Conservation (phyloP, 2,888 invertebrate genomes). For the Lucinisca nassula region DNA sequence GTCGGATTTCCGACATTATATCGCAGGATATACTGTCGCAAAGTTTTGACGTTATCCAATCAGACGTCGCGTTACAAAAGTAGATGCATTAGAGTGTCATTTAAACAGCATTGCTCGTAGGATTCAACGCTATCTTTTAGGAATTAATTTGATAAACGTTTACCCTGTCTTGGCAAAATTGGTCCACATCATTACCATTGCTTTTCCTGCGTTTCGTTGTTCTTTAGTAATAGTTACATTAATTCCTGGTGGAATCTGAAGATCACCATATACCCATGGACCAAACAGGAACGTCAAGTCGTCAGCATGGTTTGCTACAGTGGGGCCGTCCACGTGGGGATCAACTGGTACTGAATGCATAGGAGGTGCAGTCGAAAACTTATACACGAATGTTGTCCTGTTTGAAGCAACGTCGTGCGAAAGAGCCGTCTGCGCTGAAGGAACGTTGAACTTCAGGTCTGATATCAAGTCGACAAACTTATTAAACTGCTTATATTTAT, state of each 20-base stretch:
- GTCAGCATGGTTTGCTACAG: constrained; percentile 24
- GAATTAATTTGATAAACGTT: background rate
- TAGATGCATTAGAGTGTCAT: background rate
- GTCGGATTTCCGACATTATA: too few species aligned
- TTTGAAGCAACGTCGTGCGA: background rate
- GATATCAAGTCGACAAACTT: background rate
- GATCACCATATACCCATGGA: background rate
- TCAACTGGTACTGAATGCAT: background rate
- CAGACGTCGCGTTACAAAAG: background rate
- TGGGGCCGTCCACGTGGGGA: background rate
- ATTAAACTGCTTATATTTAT: background rate
- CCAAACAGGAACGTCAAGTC: constrained; percentile 37
- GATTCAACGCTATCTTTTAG: too few species aligned
- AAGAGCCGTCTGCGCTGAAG: background rate
- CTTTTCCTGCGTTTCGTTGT: background rate
- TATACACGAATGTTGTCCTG: background rate
- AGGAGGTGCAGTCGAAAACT: background rate
- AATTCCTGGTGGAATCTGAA: background rate
- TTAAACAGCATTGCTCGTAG: too few species aligned
- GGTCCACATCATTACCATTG: constrained; percentile 34
- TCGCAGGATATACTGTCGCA: too few species aligned
- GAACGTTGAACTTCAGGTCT: constrained; percentile 11
- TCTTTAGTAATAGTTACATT: background rate
- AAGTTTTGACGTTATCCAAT: too few species aligned
- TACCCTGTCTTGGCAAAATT: constrained; percentile 43